phyloP scores from a whole-genome alignment of 2,113 vertebrate species.

The Chloebia gouldiae region DNA sequence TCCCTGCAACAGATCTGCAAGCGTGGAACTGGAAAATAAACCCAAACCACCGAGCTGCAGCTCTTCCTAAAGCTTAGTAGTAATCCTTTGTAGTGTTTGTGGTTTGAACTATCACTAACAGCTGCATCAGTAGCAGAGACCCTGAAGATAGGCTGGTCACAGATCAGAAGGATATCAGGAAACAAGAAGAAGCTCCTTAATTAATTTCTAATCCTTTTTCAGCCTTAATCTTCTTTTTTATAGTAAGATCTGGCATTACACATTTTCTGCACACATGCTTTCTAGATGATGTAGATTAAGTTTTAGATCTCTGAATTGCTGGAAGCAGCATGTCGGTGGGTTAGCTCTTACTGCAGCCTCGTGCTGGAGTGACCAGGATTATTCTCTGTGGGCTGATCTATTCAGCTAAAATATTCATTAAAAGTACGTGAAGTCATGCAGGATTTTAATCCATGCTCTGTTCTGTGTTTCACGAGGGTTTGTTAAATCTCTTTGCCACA shows the following conservation, averaged over 20 bases:
- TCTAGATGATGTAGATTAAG: slow-evolving; percentile 50
- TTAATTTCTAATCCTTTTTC: slow-evolving; percentile 70
- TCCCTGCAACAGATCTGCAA: background rate
- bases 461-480: background rate
- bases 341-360: background rate
- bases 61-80: background rate
- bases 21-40: background rate
- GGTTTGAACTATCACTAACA: slow-evolving; percentile 5
- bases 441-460: background rate
- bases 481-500: background rate
- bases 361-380: background rate
- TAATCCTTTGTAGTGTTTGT: slow-evolving; percentile 17
- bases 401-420: slow-evolving; percentile 14
- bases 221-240: slow-evolving; percentile 58
- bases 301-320: slow-evolving; percentile 9
- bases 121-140: background rate
- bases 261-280: slow-evolving; percentile 51
- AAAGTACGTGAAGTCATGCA: background rate
- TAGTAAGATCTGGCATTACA: slow-evolving; percentile 54
- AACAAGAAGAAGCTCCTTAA: slow-evolving; percentile 61
- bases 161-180: slow-evolving; percentile 56
- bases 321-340: background rate
- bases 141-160: slow-evolving; percentile 30
- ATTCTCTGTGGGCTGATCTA: background rate
- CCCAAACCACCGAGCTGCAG: background rate